These are phyloP conservation scores for Heterochromis multidens DNA, from an alignment of 2,113 vertebrate genomes.

Conservation along the genomic window DNA sequence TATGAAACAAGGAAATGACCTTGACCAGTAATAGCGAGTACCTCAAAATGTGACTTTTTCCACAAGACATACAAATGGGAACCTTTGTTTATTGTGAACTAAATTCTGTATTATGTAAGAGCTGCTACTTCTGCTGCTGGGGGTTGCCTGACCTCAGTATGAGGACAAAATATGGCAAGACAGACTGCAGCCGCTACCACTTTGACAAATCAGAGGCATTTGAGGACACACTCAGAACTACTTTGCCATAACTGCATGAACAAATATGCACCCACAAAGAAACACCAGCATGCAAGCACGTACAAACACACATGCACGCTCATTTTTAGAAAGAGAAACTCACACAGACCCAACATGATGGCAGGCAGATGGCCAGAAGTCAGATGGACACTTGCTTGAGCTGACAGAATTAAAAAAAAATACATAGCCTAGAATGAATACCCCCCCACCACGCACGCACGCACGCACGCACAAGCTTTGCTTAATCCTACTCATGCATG, in stretches of 20 bases:
- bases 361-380: not conserved
- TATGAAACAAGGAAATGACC: not conserved
- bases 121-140: not conserved
- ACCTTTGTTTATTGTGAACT: not conserved
- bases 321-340: not conserved
- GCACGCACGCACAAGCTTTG: not conserved
- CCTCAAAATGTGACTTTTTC: not conserved
- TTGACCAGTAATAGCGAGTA: not conserved
- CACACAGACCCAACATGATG: not conserved
- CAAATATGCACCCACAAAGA: not conserved
- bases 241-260: not conserved
- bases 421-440: not conserved
- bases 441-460: not conserved
- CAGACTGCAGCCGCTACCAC: conserved; percentile 14
- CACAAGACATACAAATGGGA: not conserved
- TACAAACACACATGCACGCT: not conserved
- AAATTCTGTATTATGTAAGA: conserved; percentile 26
- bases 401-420: not conserved
- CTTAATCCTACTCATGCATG: not conserved
- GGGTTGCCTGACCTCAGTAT: conserved; percentile 10
- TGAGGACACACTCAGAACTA: not conserved
- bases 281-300: not conserved
- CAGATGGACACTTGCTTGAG: not conserved
- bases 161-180: conserved; percentile 17
- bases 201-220: conserved; percentile 1